Percentiles rank a stretch among this genome's conserved stretches.
phyloP scores from a whole-genome alignment of 2,888 invertebrate species.

The Agonopterix alstromeriana region DNA sequence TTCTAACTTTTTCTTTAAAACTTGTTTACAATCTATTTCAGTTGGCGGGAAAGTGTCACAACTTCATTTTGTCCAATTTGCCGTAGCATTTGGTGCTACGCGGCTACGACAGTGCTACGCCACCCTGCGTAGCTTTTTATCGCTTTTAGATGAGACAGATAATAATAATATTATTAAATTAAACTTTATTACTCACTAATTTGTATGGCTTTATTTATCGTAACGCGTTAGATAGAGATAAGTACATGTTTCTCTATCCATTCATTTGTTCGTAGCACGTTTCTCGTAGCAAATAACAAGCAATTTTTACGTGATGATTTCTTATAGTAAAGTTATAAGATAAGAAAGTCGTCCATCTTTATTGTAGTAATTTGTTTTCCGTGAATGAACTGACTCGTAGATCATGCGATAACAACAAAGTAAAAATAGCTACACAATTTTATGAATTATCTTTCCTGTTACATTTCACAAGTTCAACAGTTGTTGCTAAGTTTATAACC shows the following conservation, averaged over 20 bases:
- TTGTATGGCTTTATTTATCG: too few species aligned
- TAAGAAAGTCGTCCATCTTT: too few species aligned
- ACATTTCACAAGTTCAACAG: too few species aligned
- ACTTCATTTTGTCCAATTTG: neutral
- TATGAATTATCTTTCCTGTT: too few species aligned
- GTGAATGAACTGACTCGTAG: neutral
- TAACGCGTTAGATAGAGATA: too few species aligned
- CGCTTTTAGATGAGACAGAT: neutral
- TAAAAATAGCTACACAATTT: neutral
- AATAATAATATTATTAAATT: neutral
- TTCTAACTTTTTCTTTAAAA: neutral
- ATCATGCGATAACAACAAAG: neutral
- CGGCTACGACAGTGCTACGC: conserved; percentile 14
- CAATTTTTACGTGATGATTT: too few species aligned
- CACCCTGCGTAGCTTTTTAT: conserved; percentile 7
- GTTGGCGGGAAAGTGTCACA: neutral
- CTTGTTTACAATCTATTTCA: conserved; percentile 3
- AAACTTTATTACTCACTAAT: neutral
- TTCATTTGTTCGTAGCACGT: too few species aligned
- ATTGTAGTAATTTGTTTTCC: too few species aligned
- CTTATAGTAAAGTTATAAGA: too few species aligned
- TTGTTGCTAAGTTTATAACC: too few species aligned
- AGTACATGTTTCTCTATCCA: too few species aligned
- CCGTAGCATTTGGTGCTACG: conserved; percentile 10
- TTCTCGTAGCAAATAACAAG: too few species aligned